Percentiles rank a stretch among this genome's conserved stretches.
phyloP scores from a whole-genome alignment of 1,140 invertebrate species.

The Microplitis mediator region DNA sequence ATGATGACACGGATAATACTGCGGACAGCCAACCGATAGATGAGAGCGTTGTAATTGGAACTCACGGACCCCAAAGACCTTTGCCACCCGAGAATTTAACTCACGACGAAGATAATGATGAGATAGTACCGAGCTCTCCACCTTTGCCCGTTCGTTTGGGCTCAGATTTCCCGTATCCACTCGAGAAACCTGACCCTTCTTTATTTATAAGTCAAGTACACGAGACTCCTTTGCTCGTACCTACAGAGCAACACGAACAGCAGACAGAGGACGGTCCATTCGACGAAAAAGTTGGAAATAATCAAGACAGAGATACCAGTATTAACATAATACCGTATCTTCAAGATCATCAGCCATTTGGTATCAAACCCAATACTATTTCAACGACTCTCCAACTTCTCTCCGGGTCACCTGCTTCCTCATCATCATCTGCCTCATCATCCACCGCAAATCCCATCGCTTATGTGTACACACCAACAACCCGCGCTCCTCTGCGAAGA shows the following conservation, averaged over 20 bases:
- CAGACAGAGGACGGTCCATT: constrained; percentile 18
- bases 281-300: background rate
- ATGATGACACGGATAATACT: constrained; percentile 47
- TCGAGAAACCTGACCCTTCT: constrained; percentile 64
- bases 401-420: background rate
- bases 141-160: constrained; percentile 51
- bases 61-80: constrained; percentile 63
- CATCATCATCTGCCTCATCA: constrained; percentile 1
- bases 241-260: constrained; percentile 44
- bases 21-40: constrained; percentile 58
- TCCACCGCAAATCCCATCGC: constrained; percentile 52
- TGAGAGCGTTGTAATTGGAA: constrained; percentile 65
- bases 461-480: constrained; percentile 55
- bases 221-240: constrained; percentile 55
- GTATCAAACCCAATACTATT: constrained; percentile 54
- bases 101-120: constrained; percentile 39
- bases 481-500: constrained; percentile 37
- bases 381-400: constrained; percentile 54
- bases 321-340: constrained; percentile 63
- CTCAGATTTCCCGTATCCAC: constrained; percentile 67
- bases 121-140: constrained; percentile 38
- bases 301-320: constrained; percentile 35
- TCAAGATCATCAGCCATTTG: constrained; percentile 62
- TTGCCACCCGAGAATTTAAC: constrained; percentile 63
- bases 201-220: constrained; percentile 41